These are phyloP conservation scores for Hydropsyche betteni DNA, from an alignment of 2,888 invertebrate genomes.

Conservation along the genomic window DNA sequence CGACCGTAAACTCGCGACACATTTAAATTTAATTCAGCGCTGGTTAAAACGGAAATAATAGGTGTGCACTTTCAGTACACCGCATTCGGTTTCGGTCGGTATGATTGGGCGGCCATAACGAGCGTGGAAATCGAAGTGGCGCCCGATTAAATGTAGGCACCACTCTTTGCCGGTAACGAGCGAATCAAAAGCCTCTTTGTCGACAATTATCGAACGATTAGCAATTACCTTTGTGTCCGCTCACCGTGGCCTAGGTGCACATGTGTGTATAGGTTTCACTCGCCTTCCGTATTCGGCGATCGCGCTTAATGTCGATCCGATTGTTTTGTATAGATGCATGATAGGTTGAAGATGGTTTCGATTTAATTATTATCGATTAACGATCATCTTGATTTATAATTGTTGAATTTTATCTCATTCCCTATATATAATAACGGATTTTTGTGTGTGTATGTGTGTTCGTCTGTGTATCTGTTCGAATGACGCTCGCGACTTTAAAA, in stretches of 20 bases:
- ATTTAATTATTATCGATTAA: no score
- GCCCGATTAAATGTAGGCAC: conserved; percentile 40
- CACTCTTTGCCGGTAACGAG: conserved; percentile 46
- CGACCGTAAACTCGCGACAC: background rate
- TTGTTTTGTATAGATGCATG: background rate
- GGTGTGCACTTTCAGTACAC: no score
- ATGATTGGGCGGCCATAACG: conserved; percentile 22
- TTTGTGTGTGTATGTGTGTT: no score
- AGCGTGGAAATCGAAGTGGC: conserved; percentile 20
- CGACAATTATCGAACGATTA: conserved; percentile 48
- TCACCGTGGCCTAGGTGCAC: background rate
- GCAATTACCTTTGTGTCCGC: conserved; percentile 45
- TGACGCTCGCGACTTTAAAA: no score
- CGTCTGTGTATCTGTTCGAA: no score
- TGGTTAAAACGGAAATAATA: no score
- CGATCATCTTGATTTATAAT: no score
- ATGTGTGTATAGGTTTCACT: no score
- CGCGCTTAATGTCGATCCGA: background rate
- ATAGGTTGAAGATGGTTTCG: no score
- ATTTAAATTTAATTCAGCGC: background rate
- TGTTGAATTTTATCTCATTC: no score
- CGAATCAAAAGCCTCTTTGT: conserved; percentile 45
- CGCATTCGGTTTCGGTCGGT: background rate
- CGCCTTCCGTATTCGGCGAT: no score
- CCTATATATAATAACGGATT: no score